A percentile compares a stretch with the other conserved stretches of the same genome.
phyloP scores from a whole-genome alignment of 2,888 invertebrate genomes.

The Augochlorella aurata region DNA sequence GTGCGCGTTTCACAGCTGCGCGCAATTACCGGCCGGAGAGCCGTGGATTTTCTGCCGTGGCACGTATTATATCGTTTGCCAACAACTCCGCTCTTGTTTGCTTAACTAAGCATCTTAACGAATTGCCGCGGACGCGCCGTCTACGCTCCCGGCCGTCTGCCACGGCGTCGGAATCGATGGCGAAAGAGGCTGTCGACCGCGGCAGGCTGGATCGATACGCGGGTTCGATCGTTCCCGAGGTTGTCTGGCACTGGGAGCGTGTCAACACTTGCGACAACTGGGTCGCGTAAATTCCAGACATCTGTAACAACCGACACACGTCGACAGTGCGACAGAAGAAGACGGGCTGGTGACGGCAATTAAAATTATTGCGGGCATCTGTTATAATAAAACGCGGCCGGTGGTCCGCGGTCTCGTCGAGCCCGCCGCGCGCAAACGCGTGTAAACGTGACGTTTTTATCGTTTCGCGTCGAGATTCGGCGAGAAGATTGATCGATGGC shows the following conservation, averaged over 20 bases:
- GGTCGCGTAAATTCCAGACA: constrained; percentile 48
- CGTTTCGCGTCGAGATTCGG: constrained; percentile 27
- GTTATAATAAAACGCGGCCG: constrained; percentile 55
- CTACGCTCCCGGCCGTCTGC: background rate
- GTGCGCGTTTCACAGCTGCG: constrained; percentile 60
- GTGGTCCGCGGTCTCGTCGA: constrained; percentile 23
- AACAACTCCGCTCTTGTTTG: constrained; percentile 68
- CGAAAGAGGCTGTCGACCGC: no score
- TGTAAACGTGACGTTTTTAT: constrained; percentile 49
- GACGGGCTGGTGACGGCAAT: constrained; percentile 36
- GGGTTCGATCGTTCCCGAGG: no score
- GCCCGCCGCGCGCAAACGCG: constrained; percentile 15
- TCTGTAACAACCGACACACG: constrained; percentile 55
- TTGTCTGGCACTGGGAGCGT: no score
- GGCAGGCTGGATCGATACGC: no score
- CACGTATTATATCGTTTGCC: constrained; percentile 76
- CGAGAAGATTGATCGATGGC: constrained; percentile 56
- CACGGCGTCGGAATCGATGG: background rate
- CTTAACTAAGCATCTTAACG: constrained; percentile 76
- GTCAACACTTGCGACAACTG: constrained; percentile 40
- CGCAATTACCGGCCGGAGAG: constrained; percentile 68
- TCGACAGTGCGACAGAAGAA: background rate
- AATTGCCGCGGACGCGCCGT: constrained; percentile 65
- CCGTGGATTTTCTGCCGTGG: constrained; percentile 72
- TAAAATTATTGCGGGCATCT: constrained; percentile 62